A percentile compares a stretch with the other conserved stretches of the same genome.
Conservation (phyloP, 2,888 invertebrate species). For the Altica lythri region DNA sequence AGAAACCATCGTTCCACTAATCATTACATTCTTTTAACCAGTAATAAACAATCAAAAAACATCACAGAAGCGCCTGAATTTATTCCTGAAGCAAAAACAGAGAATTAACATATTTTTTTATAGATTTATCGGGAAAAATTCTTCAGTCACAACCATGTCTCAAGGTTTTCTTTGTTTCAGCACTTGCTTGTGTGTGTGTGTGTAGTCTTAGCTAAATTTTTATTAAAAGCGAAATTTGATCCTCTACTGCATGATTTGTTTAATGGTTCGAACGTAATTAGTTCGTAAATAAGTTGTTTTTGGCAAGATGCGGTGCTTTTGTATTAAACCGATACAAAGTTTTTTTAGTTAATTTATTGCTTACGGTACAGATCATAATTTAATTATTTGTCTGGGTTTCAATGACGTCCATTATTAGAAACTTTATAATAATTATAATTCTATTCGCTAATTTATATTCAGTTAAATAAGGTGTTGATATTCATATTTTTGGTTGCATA, state of each 20-base stretch:
- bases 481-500: too few relatives aligned
- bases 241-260: conserved; percentile 39
- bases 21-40: conserved; percentile 31
- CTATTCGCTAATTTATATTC: neutral
- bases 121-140: conserved; percentile 44
- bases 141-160: conserved; percentile 40
- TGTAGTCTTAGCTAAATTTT: conserved; percentile 43
- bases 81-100: conserved; percentile 43
- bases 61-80: conserved; percentile 43
- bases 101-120: conserved; percentile 49
- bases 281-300: conserved; percentile 9
- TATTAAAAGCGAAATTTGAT: conserved; percentile 45
- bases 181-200: conserved; percentile 40
- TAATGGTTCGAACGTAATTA: conserved; percentile 26
- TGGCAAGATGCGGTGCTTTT: conserved; percentile 9
- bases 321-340: neutral
- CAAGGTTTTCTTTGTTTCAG: conserved; percentile 46
- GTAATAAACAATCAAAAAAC: conserved; percentile 34
- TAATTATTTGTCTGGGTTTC: conserved; percentile 19
- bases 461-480: neutral
- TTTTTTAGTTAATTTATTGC: conserved; percentile 13
- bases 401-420: conserved; percentile 8
- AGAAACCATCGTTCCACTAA: conserved; percentile 27
- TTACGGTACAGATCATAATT: neutral
- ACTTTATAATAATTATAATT: neutral